Percentiles rank a stretch among this genome's conserved stretches.
Conservation (phyloP, 2,888 invertebrate species). For the Thelaira solivaga region DNA sequence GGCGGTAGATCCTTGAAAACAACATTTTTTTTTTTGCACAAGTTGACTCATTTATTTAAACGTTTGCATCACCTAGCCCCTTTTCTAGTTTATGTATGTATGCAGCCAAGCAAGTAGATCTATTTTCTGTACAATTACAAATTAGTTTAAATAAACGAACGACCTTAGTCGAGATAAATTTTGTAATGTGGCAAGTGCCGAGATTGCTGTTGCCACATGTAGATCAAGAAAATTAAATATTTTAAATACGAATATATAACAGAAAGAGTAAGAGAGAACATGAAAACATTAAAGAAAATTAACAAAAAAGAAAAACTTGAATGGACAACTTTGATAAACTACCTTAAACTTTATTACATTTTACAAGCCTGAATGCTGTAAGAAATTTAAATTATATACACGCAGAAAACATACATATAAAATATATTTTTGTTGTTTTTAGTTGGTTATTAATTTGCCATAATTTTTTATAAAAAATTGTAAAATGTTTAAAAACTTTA, state of each 20-base stretch:
- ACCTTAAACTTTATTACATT: background rate
- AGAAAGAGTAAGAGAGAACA: background rate
- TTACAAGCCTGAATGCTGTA: background rate
- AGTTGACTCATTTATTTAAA: conserved; percentile 65
- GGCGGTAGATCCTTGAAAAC: conserved; percentile 50
- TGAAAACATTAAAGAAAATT: background rate
- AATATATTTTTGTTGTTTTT: too few species aligned
- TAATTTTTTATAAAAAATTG: too few species aligned
- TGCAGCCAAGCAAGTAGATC: background rate
- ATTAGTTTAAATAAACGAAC: conserved; percentile 73
- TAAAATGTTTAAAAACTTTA: too few species aligned
- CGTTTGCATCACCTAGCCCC: conserved; percentile 58
- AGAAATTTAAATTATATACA: background rate
- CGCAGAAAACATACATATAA: background rate
- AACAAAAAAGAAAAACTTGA: background rate
- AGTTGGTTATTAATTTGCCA: too few species aligned
- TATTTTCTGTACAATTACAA: conserved; percentile 63
- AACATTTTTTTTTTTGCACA: conserved; percentile 24
- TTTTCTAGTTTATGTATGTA: background rate
- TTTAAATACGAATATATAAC: background rate
- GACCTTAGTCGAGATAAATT: conserved; percentile 72
- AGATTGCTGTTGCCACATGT: conserved; percentile 17
- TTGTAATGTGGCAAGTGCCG: conserved; percentile 67
- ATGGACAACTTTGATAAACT: background rate
- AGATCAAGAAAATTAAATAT: background rate